Conservation (phyloP, 2,113 vertebrate species). For the Triplophysa dalaica region DNA sequence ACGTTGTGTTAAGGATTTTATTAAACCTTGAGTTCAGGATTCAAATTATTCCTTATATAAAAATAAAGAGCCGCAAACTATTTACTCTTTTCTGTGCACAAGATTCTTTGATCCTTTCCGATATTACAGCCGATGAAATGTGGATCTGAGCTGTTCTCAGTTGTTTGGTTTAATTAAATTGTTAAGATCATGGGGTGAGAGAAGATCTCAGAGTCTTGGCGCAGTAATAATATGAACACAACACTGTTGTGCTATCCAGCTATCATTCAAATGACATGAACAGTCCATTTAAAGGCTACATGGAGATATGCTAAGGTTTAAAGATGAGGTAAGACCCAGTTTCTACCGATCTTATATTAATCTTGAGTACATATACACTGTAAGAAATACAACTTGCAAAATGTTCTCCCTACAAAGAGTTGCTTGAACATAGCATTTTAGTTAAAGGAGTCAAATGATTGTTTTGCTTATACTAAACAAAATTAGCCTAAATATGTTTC, state of each 20-base stretch:
- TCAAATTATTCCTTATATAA: not conserved
- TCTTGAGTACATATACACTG: too few species aligned
- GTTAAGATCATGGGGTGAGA: slow-evolving; percentile 34
- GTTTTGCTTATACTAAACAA: too few species aligned
- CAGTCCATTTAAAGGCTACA: slow-evolving; percentile 12
- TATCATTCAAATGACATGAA: slow-evolving; percentile 49
- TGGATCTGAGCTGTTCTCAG: not conserved
- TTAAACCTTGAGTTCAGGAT: not conserved
- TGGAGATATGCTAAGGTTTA: slow-evolving; percentile 12
- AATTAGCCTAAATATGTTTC: too few species aligned
- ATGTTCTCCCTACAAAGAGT: too few species aligned
- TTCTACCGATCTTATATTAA: too few species aligned
- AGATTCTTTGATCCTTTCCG: not conserved
- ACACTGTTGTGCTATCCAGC: too few species aligned
- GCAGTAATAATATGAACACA: slow-evolving; percentile 29
- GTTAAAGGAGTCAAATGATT: too few species aligned
- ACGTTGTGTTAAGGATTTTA: not conserved
- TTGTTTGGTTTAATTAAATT: not conserved
- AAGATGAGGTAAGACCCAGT: too few species aligned
- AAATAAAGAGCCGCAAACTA: not conserved
- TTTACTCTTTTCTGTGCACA: not conserved
- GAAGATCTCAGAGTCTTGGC: slow-evolving; percentile 22
- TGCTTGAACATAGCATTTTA: too few species aligned
- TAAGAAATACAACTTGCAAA: too few species aligned
- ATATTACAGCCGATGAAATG: not conserved